Percentiles rank a stretch among this genome's conserved stretches.
Evolutionary conservation across 2,888 invertebrate species (phyloP).

Genomic region (Sturmia bella): DNA sequence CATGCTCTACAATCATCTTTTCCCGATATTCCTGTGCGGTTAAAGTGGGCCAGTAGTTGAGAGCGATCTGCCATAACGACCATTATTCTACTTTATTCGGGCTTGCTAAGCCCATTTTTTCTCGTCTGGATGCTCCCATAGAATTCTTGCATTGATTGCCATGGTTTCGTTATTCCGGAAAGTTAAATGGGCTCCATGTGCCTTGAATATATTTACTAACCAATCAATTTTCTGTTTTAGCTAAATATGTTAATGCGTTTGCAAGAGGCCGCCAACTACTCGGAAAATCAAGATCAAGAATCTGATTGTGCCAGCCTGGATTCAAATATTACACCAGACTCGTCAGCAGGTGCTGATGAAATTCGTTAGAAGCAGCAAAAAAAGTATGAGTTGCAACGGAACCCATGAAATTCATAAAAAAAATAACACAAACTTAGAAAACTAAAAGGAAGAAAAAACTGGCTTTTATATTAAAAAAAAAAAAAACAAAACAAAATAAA

Average conservation of each 20-base stretch:
- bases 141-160: too few relatives aligned
- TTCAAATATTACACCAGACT: constrained; percentile 88
- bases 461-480: not conserved
- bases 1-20: too few relatives aligned
- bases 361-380: not conserved
- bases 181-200: too few relatives aligned
- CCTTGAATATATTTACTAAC: constrained; percentile 15
- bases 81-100: too few relatives aligned
- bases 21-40: too few relatives aligned
- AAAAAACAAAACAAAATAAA: too few relatives aligned
- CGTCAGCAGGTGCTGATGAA: constrained; percentile 83
- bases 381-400: too few relatives aligned
- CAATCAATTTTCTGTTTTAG: constrained; percentile 82
- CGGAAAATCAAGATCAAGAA: constrained; percentile 94
- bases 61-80: too few relatives aligned
- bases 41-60: too few relatives aligned
- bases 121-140: too few relatives aligned
- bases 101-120: too few relatives aligned
- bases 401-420: not conserved
- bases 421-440: not conserved
- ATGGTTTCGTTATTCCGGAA: too few relatives aligned
- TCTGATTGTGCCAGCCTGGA: constrained; percentile 93
- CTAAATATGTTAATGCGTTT: constrained; percentile 97
- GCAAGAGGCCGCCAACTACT: constrained; percentile 97
- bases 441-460: not conserved